Evolutionary conservation across 2,113 vertebrate genomes (phyloP).

Genomic region (Ictalurus punctatus): DNA sequence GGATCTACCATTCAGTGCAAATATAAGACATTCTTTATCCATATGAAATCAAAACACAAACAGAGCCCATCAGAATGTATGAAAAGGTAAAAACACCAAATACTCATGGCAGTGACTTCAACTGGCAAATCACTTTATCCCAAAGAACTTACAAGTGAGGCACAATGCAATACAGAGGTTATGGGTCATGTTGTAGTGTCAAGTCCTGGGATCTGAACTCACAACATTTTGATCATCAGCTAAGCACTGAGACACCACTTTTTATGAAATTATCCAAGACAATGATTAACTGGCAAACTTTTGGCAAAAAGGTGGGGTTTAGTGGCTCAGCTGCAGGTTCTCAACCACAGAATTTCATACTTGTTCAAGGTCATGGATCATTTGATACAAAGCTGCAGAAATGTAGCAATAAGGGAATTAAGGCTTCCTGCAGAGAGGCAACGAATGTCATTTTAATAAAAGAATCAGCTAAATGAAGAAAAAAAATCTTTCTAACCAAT

Average conservation of each 20-base stretch:
- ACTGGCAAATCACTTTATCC: neutral
- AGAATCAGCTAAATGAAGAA: neutral
- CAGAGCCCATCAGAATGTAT: neutral
- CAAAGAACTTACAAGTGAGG: neutral
- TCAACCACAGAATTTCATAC: neutral
- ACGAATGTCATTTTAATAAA: neutral
- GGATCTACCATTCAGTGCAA: constrained; percentile 1
- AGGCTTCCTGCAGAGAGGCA: neutral
- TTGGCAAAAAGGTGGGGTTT: neutral
- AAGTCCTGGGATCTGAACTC: neutral
- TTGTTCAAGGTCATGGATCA: neutral
- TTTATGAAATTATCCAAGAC: neutral
- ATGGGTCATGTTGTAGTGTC: neutral
- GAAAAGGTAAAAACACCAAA: neutral
- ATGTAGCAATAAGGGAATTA: neutral
- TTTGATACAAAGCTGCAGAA: neutral
- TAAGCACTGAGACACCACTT: neutral
- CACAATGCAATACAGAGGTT: neutral
- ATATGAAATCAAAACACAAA: neutral
- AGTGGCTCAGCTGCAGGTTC: neutral
- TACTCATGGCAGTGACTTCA: neutral
- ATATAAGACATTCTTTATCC: neutral
- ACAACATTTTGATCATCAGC: neutral
- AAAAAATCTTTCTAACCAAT: neutral
- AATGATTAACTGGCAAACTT: neutral